A percentile compares a stretch with the other conserved stretches of the same genome.
Conservation (phyloP, 2,888 invertebrate species). For the Cynaeus angustus region DNA sequence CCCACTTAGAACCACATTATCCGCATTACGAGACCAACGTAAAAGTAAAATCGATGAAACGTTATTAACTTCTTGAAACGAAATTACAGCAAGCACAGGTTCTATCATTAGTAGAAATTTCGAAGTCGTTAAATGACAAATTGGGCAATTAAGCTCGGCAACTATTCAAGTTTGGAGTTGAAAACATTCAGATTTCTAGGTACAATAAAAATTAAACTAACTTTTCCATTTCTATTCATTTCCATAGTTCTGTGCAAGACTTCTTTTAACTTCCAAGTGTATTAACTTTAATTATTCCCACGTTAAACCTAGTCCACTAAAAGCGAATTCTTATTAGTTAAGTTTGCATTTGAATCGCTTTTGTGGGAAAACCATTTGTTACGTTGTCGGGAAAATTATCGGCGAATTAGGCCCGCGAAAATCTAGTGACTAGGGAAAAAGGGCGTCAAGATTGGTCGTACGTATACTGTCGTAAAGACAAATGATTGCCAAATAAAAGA, state of each 20-base stretch:
- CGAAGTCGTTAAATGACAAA: conserved; percentile 41
- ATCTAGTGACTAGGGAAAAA: conserved; percentile 22
- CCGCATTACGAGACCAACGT: background rate
- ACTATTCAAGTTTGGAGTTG: conserved; percentile 26
- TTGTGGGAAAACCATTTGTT: conserved; percentile 6
- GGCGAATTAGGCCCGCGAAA: background rate
- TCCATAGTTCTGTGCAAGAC: conserved; percentile 13
- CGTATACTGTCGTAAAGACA: conserved; percentile 59
- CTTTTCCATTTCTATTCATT: conserved; percentile 38
- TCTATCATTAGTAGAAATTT: conserved; percentile 40
- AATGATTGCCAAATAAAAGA: conserved; percentile 64
- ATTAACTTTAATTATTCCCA: conserved; percentile 50
- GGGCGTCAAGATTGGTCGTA: conserved; percentile 41
- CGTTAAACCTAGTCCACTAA: conserved; percentile 34
- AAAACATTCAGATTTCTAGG: conserved; percentile 11
- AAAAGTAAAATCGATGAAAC: conserved; percentile 21
- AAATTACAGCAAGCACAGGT: conserved; percentile 37
- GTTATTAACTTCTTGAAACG: conserved; percentile 9
- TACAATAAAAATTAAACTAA: conserved; percentile 19
- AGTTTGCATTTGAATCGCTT: conserved; percentile 48
- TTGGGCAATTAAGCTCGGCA: conserved; percentile 33
- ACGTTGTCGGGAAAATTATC: background rate
- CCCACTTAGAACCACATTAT: no score
- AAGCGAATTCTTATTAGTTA: conserved; percentile 44
- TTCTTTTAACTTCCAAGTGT: conserved; percentile 36